Percentiles rank a stretch among this genome's conserved stretches.
Evolutionary conservation across 2,888 invertebrate species (phyloP).

Genomic region (Neoascia interrupta): DNA sequence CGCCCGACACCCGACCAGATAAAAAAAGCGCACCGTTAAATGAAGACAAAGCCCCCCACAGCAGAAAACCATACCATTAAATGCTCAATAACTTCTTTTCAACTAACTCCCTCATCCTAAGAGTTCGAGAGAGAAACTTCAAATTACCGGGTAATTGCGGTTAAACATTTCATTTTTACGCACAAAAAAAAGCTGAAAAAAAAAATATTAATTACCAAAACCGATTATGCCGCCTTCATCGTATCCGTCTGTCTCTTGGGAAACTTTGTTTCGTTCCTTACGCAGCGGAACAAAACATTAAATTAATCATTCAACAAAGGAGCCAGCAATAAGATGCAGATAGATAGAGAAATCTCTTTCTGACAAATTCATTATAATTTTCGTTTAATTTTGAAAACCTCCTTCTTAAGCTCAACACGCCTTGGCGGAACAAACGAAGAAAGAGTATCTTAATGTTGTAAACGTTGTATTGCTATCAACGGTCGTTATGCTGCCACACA

Average conservation of each 20-base stretch:
- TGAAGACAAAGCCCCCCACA: constrained; percentile 18
- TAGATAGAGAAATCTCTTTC: constrained; percentile 62
- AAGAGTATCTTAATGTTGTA: constrained; percentile 19
- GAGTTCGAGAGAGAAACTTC: constrained; percentile 23
- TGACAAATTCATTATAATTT: constrained; percentile 67
- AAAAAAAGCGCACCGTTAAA: constrained; percentile 5
- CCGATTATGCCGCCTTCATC: constrained; percentile 59
- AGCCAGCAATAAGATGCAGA: constrained; percentile 55
- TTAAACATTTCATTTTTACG: constrained; percentile 63
- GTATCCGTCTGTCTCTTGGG: constrained; percentile 28
- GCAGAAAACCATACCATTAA: constrained; percentile 10
- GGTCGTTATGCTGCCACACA: constrained; percentile 62
- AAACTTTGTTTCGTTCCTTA: constrained; percentile 15
- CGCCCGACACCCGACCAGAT: not conserved
- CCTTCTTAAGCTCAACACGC: not conserved
- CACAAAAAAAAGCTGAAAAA: constrained; percentile 8
- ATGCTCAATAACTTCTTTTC: constrained; percentile 20
- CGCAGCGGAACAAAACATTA: constrained; percentile 63
- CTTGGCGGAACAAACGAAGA: too few species aligned
- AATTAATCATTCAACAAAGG: constrained; percentile 68
- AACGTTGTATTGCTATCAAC: constrained; percentile 38
- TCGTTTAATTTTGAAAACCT: constrained; percentile 56
- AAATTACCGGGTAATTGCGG: constrained; percentile 67
- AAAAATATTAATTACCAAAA: constrained; percentile 66
- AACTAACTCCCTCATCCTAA: not conserved